Evolutionary conservation across 2,797 vertebrate species (phyloP), one percentile per base, ranked within the genome.

Genomic region (Hephaestus fuliginosus): DNA sequence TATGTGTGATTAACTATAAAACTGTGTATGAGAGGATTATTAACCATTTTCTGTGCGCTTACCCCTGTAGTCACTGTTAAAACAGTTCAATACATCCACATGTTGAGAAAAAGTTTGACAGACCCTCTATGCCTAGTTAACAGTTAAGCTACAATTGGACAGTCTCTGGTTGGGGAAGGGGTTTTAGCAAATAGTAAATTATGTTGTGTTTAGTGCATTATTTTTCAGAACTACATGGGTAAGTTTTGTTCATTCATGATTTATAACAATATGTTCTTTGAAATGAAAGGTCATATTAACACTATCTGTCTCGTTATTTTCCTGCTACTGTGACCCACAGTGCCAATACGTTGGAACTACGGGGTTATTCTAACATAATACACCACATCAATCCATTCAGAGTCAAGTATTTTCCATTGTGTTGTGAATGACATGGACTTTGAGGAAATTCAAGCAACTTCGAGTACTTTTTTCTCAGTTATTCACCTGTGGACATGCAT

Each of bases 401-500:
- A 30, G 43, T 56, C 17, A 20, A n/a, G 3, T 15, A 9, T 20
- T 52, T 20, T 49, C 41, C 8, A 14, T 46, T 60, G 5, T 46
- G 17, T 49, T 52, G 1, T 13, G n/a, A 7, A 30, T 70, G 48
- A 33, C 1, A 48, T 58, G 68, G 53, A 77, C 53, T 71, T 46
- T 28, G 20, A 30, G 10, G 33, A 48, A 77, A 55, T 65, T 74
- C 9, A 10, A 28, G 39, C 7, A 46, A 28, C 30, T 66, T 57
- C 14, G 68, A 74, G 49, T 30, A 41, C 17, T 64, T 65, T 39
- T 75, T 72, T 44, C 53, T 83, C 43, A 64, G n/a, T 79, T 78
- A 80, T 79, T 87, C 63, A 72, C 70, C 52, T 44, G 30, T 70
- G 74, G 74, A 60, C 63, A 28, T 68, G 68, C 5, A 25, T 57